phyloP scores from a whole-genome alignment of 2,113 vertebrate genomes.

The Amazona guildingii region DNA sequence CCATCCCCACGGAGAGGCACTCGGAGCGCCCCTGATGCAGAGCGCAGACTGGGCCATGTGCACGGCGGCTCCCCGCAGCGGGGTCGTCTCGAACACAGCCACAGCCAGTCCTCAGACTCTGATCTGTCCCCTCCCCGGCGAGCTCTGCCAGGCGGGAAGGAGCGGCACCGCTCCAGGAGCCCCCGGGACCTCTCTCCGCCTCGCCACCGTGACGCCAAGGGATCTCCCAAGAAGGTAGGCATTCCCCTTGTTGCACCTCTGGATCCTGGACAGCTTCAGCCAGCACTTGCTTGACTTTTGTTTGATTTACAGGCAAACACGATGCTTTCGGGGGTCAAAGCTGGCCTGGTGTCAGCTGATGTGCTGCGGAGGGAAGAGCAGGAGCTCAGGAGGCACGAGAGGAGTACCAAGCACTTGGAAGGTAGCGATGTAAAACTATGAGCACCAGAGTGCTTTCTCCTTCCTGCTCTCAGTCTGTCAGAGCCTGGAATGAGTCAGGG shows the following conservation, averaged over 20 bases:
- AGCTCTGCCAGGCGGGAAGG: background rate
- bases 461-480: background rate
- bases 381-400: slow-evolving; percentile 79
- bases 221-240: slow-evolving; percentile 13
- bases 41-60: background rate
- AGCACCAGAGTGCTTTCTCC: background rate
- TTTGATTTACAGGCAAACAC: slow-evolving; percentile 51
- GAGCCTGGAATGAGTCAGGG: background rate
- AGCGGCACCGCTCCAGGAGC: background rate
- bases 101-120: slow-evolving; percentile 64
- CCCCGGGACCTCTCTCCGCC: accelerated
- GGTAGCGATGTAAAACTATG: slow-evolving; percentile 52
- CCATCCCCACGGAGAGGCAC: background rate
- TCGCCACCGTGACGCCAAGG: background rate
- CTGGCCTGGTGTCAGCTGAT: slow-evolving; percentile 86
- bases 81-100: slow-evolving; percentile 69
- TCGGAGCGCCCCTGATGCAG: slow-evolving; percentile 31
- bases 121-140: slow-evolving; percentile 70
- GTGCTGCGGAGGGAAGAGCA: slow-evolving; percentile 84
- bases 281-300: background rate
- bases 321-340: slow-evolving; percentile 84
- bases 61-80: slow-evolving; percentile 56
- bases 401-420: slow-evolving; percentile 79
- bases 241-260: accelerated
- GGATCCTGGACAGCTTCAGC: background rate